A percentile compares a stretch with the other conserved stretches of the same genome.
phyloP scores from a whole-genome alignment of 2,113 vertebrate genomes.

The Corapipo altera region DNA sequence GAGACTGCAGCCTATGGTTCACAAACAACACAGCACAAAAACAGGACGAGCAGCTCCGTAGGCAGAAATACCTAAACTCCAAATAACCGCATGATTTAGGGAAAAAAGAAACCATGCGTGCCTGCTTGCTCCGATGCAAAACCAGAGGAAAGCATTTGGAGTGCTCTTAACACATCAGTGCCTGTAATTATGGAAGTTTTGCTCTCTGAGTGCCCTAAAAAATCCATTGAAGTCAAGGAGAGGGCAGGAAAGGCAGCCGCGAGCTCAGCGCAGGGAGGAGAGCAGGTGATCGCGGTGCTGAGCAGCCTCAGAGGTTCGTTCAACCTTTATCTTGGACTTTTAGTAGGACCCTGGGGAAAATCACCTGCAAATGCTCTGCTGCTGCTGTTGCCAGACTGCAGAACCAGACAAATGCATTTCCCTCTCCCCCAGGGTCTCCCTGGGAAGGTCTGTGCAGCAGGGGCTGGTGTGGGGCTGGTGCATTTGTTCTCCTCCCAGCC shows the following conservation, averaged over 20 bases:
- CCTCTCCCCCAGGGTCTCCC: not conserved
- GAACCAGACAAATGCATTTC: not conserved
- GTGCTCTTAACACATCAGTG: constrained; percentile 3
- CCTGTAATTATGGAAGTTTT: constrained; percentile 14
- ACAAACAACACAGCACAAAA: not conserved
- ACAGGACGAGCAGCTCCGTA: not conserved
- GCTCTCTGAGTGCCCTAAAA: not conserved
- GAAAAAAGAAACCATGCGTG: not conserved
- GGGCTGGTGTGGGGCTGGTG: not conserved
- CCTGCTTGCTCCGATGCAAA: not conserved
- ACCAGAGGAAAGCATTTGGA: not conserved
- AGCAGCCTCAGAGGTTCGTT: not conserved
- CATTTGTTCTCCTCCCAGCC: not conserved
- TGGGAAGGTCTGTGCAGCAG: not conserved
- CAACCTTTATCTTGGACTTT: not conserved
- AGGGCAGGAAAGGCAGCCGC: not conserved
- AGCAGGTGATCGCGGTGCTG: not conserved
- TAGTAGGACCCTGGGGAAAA: constrained; percentile 32
- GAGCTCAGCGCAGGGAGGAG: not conserved
- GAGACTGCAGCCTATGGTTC: constrained; percentile 1
- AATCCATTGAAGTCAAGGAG: constrained; percentile 2
- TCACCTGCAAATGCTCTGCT: not conserved
- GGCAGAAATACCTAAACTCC: constrained; percentile 35
- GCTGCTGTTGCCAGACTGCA: not conserved
- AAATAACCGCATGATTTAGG: not conserved